Evolutionary conservation across 1,140 invertebrate genomes (phyloP).

Genomic region (Drosophila lini): DNA sequence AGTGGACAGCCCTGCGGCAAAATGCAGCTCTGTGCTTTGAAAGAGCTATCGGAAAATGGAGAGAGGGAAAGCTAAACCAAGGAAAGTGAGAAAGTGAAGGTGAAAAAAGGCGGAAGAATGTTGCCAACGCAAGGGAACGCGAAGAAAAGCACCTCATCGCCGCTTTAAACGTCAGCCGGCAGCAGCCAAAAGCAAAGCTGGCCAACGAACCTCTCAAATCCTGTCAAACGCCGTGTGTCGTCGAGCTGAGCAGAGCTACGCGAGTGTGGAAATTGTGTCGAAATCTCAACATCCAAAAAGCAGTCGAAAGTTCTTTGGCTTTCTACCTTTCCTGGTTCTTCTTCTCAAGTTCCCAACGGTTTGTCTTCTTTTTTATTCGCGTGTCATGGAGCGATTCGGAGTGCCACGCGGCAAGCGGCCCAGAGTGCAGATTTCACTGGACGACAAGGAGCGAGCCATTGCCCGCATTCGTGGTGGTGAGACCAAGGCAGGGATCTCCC

Average conservation of each 20-base stretch:
- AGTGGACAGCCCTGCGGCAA: slow-evolving; percentile 38
- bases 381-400: slow-evolving; percentile 41
- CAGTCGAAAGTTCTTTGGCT: slow-evolving; percentile 21
- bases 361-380: neutral
- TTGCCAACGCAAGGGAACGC: slow-evolving; percentile 23
- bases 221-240: slow-evolving; percentile 41
- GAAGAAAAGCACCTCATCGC: slow-evolving; percentile 52
- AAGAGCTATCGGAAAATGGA: neutral
- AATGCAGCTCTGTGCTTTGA: slow-evolving; percentile 41
- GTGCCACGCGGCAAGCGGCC: slow-evolving; percentile 70
- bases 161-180: slow-evolving; percentile 70
- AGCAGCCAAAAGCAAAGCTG: slow-evolving; percentile 25
- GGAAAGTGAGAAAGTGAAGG: neutral
- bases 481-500: slow-evolving; percentile 71
- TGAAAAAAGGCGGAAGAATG: slow-evolving; percentile 17
- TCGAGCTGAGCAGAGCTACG: slow-evolving; percentile 51
- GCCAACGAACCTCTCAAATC: slow-evolving; percentile 23
- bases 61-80: slow-evolving; percentile 2
- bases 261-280: slow-evolving; percentile 23
- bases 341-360: neutral
- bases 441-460: slow-evolving; percentile 67
- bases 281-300: slow-evolving; percentile 25
- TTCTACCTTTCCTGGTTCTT: neutral
- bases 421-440: slow-evolving; percentile 62
- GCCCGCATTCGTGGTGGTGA: slow-evolving; percentile 66